A percentile compares a stretch with the other conserved stretches of the same genome.
These are phyloP conservation scores for Danio kyathit DNA, from an alignment of 2,797 vertebrate genomes.

Conservation along the genomic window DNA sequence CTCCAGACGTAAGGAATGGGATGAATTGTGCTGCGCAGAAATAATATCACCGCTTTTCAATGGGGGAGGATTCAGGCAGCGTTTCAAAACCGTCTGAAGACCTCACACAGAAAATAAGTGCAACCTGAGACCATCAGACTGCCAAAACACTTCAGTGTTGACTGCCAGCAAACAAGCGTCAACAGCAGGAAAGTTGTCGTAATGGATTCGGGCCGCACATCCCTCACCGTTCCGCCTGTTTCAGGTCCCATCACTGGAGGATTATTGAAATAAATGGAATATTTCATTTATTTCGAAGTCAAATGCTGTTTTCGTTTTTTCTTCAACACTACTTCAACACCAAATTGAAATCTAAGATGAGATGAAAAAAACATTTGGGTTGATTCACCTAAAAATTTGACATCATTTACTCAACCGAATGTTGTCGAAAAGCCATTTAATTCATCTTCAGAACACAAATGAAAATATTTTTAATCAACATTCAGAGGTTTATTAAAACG, in stretches of 20 bases:
- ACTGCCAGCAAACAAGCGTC: constrained; percentile 49
- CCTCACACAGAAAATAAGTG: constrained; percentile 60
- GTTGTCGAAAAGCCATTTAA: too few relatives aligned
- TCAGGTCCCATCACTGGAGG: constrained; percentile 1
- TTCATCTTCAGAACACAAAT: too few relatives aligned
- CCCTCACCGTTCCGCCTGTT: constrained; percentile 4
- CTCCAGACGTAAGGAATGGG: constrained; percentile 36
- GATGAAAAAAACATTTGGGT: background rate
- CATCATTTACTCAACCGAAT: too few relatives aligned
- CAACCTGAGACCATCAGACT: constrained; percentile 52
- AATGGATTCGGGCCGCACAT: constrained; percentile 32
- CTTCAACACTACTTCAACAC: background rate
- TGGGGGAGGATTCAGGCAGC: constrained; percentile 42
- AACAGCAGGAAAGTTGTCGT: constrained; percentile 54
- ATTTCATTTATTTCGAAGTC: background rate
- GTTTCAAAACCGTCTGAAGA: constrained; percentile 53
- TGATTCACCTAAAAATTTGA: too few relatives aligned
- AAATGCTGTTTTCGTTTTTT: background rate
- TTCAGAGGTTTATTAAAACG: too few relatives aligned
- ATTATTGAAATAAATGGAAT: constrained; percentile 13
- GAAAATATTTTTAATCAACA: too few relatives aligned
- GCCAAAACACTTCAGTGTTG: constrained; percentile 55
- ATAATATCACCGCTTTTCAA: constrained; percentile 20
- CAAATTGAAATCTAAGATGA: constrained; percentile 22
- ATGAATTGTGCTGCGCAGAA: background rate